These are phyloP conservation scores for Clusia tigrina DNA, from an alignment of 2,888 invertebrate species.

Conservation along the genomic window DNA sequence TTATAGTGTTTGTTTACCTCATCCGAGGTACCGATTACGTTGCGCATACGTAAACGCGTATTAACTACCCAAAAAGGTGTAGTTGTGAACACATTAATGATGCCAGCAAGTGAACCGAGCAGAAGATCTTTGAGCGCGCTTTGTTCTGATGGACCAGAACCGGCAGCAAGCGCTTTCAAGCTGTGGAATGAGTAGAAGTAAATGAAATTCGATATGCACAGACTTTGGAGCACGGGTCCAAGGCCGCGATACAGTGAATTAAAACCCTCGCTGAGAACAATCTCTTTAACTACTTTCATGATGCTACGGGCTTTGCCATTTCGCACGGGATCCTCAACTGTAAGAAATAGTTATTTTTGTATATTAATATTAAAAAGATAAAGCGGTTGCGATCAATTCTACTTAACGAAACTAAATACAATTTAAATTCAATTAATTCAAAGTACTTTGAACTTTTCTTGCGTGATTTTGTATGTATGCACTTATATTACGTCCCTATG, in stretches of 20 bases:
- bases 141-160: constrained; percentile 63
- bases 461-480: too few species aligned
- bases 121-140: constrained; percentile 77
- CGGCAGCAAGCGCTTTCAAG: constrained; percentile 69
- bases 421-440: too few species aligned
- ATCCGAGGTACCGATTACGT: constrained; percentile 60
- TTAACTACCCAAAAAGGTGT: constrained; percentile 94
- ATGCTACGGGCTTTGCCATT: constrained; percentile 72
- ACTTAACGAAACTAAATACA: too few species aligned
- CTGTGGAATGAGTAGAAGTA: constrained; percentile 94
- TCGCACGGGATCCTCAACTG: constrained; percentile 76
- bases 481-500: too few species aligned
- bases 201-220: constrained; percentile 91
- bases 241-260: constrained; percentile 76
- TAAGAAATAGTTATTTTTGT: too few species aligned
- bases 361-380: too few species aligned
- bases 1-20: constrained; percentile 62
- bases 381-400: too few species aligned
- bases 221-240: constrained; percentile 81
- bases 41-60: constrained; percentile 84
- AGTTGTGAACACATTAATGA: constrained; percentile 83
- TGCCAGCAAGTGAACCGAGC: constrained; percentile 81
- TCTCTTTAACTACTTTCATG: constrained; percentile 71
- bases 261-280: constrained; percentile 73
- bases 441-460: too few species aligned